These are phyloP conservation scores for Phyllopteryx taeniolatus DNA, from an alignment of 2,113 vertebrate genomes.

Conservation along the genomic window DNA sequence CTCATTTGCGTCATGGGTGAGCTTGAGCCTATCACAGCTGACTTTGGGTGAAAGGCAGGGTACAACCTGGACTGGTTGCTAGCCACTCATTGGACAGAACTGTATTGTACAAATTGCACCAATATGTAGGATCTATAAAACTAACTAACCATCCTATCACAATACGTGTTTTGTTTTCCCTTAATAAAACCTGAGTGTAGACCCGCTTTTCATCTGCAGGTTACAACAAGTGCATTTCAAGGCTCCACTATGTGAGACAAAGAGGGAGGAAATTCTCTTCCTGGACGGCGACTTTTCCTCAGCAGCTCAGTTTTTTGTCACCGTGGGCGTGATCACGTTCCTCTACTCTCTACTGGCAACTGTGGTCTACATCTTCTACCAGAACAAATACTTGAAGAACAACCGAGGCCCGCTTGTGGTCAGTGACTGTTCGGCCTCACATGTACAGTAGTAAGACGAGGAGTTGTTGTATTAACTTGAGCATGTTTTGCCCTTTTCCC, in stretches of 20 bases:
- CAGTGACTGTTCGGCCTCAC: conserved; percentile 63
- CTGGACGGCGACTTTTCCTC: conserved; percentile 88
- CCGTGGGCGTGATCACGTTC: conserved; percentile 91
- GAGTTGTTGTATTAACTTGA: background rate
- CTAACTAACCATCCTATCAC: too few species aligned
- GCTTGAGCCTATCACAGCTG: background rate
- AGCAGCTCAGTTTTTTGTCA: conserved; percentile 89
- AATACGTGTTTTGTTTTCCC: background rate
- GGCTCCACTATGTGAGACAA: conserved; percentile 84
- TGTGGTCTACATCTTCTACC: conserved; percentile 95
- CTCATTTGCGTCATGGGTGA: background rate
- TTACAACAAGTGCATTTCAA: conserved; percentile 92
- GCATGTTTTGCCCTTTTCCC: background rate
- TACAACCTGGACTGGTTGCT: background rate
- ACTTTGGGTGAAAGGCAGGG: background rate
- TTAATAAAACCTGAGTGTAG: background rate
- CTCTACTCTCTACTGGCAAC: conserved; percentile 94
- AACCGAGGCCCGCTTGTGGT: conserved; percentile 95
- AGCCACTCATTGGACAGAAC: background rate
- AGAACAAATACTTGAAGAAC: conserved; percentile 97
- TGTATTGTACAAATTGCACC: background rate
- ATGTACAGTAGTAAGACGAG: background rate
- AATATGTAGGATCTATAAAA: too few species aligned
- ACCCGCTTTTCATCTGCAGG: conserved; percentile 63
- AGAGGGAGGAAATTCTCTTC: conserved; percentile 81